Base-by-base conservation (phyloP, 1,140 invertebrate species). In the Trichonephila inaurata region DNA sequence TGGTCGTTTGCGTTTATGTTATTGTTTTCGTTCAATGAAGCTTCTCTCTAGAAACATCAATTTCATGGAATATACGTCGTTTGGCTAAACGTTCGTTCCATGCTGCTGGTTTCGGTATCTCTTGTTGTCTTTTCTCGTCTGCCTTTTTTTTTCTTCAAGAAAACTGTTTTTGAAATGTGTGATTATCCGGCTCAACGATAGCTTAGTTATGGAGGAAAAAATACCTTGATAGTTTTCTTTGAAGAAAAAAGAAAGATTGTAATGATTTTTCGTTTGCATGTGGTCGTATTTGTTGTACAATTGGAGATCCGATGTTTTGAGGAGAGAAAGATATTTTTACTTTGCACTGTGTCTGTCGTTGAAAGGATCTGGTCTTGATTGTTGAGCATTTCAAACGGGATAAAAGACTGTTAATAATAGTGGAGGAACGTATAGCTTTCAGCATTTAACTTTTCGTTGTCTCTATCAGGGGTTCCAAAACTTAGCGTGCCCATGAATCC, bases 11-110 rank as follows among this genome's bases (percentile, higher is more conserved):
- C 21, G 24, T 24, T 58, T 19, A 58, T 60, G 83, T 85, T 85
- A 85, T 85, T 85, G 83, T 85, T 85, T 85, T 85, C 51, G 83
- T 61, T 85, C 83, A 85, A 85, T 85, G 83, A 60, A 61, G 83
- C 83, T 28, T 60, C 58, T 24, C 44, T 58, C 18, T 51, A 24
- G 51, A 58, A 60, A 85, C 83, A 61, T 85, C 83, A 85, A 60
- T 85, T 85, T 61, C 58, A 10, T 10, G 28, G 33, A 85, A 58
- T 60, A 60, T 58, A n/a, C 44, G 58, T 85, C 83, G 40, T 85
- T 85, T 24, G 51, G 44, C 83, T 85, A 85, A 85, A 85, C 83
- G 83, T 60, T 61, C 58, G 83, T 85, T 85, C 83, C 51, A 60
- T 33, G 83, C 19, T 51, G 19, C 44, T 85, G 83, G n/a, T 60